Conservation (phyloP, 2,113 vertebrate genomes). For the Poeciliopsis turrubarensis region DNA sequence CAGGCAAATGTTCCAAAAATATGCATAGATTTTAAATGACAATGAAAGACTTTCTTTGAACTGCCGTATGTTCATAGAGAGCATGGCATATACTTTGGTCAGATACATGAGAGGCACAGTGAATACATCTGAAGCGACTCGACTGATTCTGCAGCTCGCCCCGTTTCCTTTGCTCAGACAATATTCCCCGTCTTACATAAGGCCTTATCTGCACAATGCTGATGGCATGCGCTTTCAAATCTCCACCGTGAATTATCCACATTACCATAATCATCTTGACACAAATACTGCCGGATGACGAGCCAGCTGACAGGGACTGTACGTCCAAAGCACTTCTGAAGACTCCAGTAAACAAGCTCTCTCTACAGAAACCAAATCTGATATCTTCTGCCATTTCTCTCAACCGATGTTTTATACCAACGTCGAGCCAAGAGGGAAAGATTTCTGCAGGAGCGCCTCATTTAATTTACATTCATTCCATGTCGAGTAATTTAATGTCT, state of each 20-base stretch:
- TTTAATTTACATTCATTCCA: not conserved
- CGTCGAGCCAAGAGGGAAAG: not conserved
- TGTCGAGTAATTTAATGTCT: not conserved
- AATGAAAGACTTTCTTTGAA: not conserved
- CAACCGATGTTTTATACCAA: not conserved
- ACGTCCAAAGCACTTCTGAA: not conserved
- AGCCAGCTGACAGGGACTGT: conserved; percentile 7
- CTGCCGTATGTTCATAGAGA: too few species aligned
- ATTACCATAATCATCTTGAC: conserved; percentile 53
- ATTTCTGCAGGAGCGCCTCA: not conserved
- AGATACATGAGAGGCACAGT: too few species aligned
- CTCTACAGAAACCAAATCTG: not conserved
- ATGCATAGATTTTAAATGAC: not conserved
- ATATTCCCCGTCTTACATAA: conserved; percentile 32
- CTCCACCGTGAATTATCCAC: conserved; percentile 26
- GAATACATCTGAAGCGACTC: rapidly evolving
- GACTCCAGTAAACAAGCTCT: not conserved
- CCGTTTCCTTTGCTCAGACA: not conserved
- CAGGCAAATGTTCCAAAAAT: not conserved
- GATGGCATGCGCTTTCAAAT: conserved; percentile 31
- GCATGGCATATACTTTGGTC: too few species aligned
- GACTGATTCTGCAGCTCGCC: not conserved
- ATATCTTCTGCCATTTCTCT: not conserved
- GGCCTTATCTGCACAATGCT: conserved; percentile 29
- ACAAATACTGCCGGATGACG: conserved; percentile 18